Evolutionary conservation across 2,113 vertebrate genomes (phyloP).

Genomic region (Dicentrarchus labrax): DNA sequence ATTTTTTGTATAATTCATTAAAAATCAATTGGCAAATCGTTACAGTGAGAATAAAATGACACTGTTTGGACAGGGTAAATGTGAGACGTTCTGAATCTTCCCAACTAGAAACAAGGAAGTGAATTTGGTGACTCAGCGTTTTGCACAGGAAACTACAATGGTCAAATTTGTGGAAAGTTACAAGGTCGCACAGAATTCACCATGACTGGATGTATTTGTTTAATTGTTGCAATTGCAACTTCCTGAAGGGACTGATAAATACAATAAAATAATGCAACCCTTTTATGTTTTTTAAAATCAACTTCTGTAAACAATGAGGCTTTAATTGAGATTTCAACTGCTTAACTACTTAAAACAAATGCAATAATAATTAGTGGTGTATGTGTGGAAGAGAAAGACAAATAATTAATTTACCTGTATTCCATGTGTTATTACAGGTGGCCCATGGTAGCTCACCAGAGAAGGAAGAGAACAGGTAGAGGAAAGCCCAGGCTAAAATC

Average conservation of each 20-base stretch:
- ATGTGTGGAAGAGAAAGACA: neutral
- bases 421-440: conserved; percentile 90
- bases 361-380: neutral
- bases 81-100: too few species aligned
- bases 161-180: too few species aligned
- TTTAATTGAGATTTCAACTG: neutral
- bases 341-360: neutral
- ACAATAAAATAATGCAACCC: conserved; percentile 4
- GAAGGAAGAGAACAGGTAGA: conserved; percentile 93
- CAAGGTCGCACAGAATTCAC: too few species aligned
- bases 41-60: too few species aligned
- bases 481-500: conserved; percentile 79
- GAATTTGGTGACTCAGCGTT: too few species aligned
- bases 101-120: too few species aligned
- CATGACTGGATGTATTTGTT: too few species aligned
- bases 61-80: too few species aligned
- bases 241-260: neutral
- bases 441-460: conserved; percentile 89
- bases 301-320: neutral
- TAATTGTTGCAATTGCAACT: too few species aligned
- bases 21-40: too few species aligned
- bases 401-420: conserved; percentile 85
- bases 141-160: too few species aligned
- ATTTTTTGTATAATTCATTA: too few species aligned
- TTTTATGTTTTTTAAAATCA: neutral